Evolutionary conservation across 1,140 invertebrate species (phyloP), one percentile per base, ranked within the genome.

Genomic region (fruit fly (Drosophila melanogaster)): DNA sequence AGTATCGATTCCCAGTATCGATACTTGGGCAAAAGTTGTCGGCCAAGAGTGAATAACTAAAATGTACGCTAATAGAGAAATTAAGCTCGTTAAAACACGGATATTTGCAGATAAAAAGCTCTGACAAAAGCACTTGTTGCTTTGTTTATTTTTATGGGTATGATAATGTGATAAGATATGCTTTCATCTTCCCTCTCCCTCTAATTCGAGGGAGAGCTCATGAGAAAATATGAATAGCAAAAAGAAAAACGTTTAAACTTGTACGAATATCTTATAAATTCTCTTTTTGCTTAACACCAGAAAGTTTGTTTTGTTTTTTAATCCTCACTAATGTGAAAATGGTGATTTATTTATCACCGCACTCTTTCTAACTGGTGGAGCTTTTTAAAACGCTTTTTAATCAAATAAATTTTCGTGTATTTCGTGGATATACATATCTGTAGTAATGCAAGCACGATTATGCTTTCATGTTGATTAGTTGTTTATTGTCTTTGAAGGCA

Each of bases 121-220:
- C 3, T 58, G 10, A 30, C 15, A 15, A 3, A 59, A 59, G 38
- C 59, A 62, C 37, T 62, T 59, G 62, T 66, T 47, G 58, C 62
- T 49, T 6, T 19, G 17, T 22, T 22, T 57, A 24, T 19, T n/a
- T 33, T 17, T 17, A 33, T 55, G 15, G 30, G 54, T 33, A 10
- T 41, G 8, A 1, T 11, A 30, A 12, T 61, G 33, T 59, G 35
- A 62, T 41, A 59, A 59, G 59, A 4, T 0, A 12, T 30, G 4
- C 17, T 2, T 26, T 12, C 6, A 59, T 41, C 10, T 60, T 19
- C 17, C 14, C 7, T 59, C 59, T 62, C 59, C 12, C 24, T 62
- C 59, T 5, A 0, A 41, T 59, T 62, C 37, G 49, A 51, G 47
- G 3, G 26, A 51, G 47, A 3, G 26, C 1, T 17, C 35, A 12